Evolutionary conservation across 2,113 vertebrate species (phyloP).

Genomic region (Pseudorasbora parva): DNA sequence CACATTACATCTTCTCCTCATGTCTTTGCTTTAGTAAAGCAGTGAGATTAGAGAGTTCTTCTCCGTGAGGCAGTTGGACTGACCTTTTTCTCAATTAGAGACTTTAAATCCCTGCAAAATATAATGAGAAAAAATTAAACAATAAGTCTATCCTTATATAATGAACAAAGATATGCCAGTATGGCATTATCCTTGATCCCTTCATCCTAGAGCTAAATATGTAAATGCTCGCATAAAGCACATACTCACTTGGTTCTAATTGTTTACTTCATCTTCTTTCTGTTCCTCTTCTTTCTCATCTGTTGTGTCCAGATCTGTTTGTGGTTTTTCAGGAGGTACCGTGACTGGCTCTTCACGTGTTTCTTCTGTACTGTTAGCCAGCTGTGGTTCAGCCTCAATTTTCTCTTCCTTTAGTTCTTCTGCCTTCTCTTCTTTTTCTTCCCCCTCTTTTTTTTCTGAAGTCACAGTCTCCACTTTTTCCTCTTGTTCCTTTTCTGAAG

Average conservation of each 20-base stretch:
- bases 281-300: background rate
- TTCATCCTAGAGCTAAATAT: too few species aligned
- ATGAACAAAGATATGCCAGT: background rate
- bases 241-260: background rate
- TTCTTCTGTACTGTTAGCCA: constrained; percentile 8
- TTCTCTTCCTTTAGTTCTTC: constrained; percentile 31
- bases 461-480: constrained; percentile 11
- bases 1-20: constrained; percentile 24
- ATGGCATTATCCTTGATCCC: background rate
- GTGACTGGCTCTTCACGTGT: background rate
- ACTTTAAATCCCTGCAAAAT: constrained; percentile 35
- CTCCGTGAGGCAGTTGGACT: background rate
- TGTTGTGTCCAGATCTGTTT: background rate
- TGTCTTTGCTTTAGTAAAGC: constrained; percentile 8
- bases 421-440: constrained; percentile 28
- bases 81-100: background rate
- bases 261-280: constrained; percentile 2
- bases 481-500: constrained; percentile 31
- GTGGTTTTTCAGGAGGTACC: background rate
- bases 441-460: background rate
- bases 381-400: background rate
- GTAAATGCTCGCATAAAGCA: too few species aligned
- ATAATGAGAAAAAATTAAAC: background rate
- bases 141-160: background rate
- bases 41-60: background rate